phyloP scores from a whole-genome alignment of 1,140 invertebrate genomes.

The Pollicipes pollicipes region DNA sequence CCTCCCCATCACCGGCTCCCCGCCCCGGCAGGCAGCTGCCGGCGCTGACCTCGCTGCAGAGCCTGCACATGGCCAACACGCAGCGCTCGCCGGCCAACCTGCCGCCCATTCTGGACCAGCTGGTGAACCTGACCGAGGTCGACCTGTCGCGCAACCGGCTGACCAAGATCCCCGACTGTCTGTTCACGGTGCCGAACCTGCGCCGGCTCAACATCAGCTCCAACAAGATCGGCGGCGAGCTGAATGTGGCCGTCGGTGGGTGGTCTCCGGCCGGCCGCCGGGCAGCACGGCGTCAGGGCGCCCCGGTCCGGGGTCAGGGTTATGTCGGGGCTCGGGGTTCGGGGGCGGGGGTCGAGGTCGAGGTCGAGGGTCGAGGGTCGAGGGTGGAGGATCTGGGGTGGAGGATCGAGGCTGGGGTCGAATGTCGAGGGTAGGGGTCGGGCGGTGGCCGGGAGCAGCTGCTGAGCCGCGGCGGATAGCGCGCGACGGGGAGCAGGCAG shows the following conservation, averaged over 20 bases:
- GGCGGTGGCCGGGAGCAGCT: too few species aligned
- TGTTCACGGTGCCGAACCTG: constrained; percentile 71
- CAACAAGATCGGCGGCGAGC: constrained; percentile 65
- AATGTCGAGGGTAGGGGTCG: too few species aligned
- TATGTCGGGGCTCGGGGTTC: too few species aligned
- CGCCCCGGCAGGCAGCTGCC: constrained; percentile 56
- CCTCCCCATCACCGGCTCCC: too few species aligned
- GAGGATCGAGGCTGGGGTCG: too few species aligned
- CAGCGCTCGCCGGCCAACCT: constrained; percentile 82
- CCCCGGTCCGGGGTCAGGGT: too few species aligned
- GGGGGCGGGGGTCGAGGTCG: background rate
- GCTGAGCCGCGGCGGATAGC: too few species aligned
- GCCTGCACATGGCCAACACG: constrained; percentile 82
- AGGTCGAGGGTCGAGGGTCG: background rate
- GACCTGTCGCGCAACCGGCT: constrained; percentile 86
- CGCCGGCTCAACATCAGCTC: constrained; percentile 82
- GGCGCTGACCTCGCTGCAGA: constrained; percentile 72
- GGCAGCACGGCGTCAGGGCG: constrained; percentile 8
- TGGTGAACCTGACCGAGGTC: constrained; percentile 71
- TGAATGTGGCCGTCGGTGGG: constrained; percentile 46
- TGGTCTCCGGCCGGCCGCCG: constrained; percentile 9
- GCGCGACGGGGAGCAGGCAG: too few species aligned
- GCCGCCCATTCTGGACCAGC: constrained; percentile 67
- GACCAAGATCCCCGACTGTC: constrained; percentile 77
- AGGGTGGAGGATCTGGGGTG: too few species aligned